These are phyloP conservation scores for Drosophila virilis DNA, from an alignment of 1,140 invertebrate genomes.

Conservation along the genomic window DNA sequence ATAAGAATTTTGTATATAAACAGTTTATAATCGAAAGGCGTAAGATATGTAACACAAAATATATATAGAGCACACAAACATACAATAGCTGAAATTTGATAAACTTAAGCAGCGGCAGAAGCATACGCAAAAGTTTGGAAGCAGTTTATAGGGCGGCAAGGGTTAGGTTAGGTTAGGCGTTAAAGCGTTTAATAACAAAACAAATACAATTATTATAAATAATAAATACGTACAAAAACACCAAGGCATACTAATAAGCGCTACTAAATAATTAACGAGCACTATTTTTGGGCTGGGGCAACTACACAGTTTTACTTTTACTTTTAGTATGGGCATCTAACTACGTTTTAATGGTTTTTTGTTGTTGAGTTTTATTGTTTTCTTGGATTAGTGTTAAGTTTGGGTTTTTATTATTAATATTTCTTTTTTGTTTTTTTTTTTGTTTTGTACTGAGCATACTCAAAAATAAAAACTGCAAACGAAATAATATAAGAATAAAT, in stretches of 20 bases:
- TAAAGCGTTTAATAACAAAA: conserved; percentile 38
- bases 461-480: conserved; percentile 76
- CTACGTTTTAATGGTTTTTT: conserved; percentile 69
- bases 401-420: conserved; percentile 40
- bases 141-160: conserved; percentile 44
- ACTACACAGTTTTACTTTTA: conserved; percentile 59
- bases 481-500: conserved; percentile 66
- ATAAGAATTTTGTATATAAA: conserved; percentile 26
- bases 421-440: conserved; percentile 51
- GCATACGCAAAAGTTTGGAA: conserved; percentile 41
- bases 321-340: conserved; percentile 71
- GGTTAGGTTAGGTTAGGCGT: conserved; percentile 34
- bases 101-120: conserved; percentile 34
- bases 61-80: conserved; percentile 70
- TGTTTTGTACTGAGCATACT: conserved; percentile 35
- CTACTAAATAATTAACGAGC: conserved; percentile 54
- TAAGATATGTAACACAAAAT: conserved; percentile 67
- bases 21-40: conserved; percentile 60
- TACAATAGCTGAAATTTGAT: conserved; percentile 65
- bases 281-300: conserved; percentile 58
- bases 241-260: conserved; percentile 50
- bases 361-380: conserved; percentile 48
- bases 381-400: conserved; percentile 70
- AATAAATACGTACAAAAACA: conserved; percentile 58
- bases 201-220: conserved; percentile 37